Percentiles rank a stretch among this genome's conserved stretches.
Evolutionary conservation across 2,888 invertebrate species (phyloP).

Genomic region (Anorthoa munda): DNA sequence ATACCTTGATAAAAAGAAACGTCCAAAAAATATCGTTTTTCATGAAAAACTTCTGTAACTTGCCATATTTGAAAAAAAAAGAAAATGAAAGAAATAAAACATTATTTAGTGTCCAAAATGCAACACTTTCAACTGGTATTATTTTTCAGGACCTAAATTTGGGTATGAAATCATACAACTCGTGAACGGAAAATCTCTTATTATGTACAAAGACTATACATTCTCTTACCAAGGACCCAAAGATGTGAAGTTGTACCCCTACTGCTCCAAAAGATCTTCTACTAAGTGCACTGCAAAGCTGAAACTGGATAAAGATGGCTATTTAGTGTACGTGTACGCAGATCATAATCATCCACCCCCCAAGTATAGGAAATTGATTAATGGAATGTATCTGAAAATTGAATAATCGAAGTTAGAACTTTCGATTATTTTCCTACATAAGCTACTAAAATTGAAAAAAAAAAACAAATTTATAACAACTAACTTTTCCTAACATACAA

Average conservation of each 20-base stretch:
- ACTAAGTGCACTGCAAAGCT: constrained; percentile 55
- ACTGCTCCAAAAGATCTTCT: constrained; percentile 52
- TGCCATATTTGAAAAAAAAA: too few species aligned
- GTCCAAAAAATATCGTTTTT: too few species aligned
- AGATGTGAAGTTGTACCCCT: constrained; percentile 51
- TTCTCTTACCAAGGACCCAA: constrained; percentile 64
- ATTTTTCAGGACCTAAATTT: constrained; percentile 37
- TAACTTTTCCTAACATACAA: too few species aligned
- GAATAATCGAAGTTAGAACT: not conserved
- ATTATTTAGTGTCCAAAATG: too few species aligned
- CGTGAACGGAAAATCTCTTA: constrained; percentile 53
- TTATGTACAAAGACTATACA: constrained; percentile 65
- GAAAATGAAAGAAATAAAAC: too few species aligned
- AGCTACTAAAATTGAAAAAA: too few species aligned
- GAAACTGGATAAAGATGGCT: constrained; percentile 51
- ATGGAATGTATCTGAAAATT: constrained; percentile 56
- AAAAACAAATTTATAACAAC: too few species aligned
- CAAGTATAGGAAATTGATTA: constrained; percentile 20
- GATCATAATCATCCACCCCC: constrained; percentile 59
- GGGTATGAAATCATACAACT: constrained; percentile 42
- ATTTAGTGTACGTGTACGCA: constrained; percentile 40
- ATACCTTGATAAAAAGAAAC: too few species aligned
- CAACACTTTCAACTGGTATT: not conserved
- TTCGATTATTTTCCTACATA: too few species aligned
- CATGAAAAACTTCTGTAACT: too few species aligned